These are phyloP conservation scores for Macroglossus sobrinus DNA, from an alignment of 2,113 vertebrate species.

Conservation along the genomic window DNA sequence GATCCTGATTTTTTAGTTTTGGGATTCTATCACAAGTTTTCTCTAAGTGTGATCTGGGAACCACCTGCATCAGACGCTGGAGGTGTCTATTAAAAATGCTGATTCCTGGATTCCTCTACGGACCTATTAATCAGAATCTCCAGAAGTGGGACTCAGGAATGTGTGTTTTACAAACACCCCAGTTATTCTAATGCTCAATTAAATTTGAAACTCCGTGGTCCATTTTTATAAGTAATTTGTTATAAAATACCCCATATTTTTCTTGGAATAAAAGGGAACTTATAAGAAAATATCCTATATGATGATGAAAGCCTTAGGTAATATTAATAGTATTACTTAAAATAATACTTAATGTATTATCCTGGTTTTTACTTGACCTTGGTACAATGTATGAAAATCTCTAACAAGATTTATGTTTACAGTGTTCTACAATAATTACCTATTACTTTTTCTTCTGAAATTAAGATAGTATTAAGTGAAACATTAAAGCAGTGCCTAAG, in stretches of 20 bases:
- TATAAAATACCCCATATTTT: not conserved
- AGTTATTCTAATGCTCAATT: not conserved
- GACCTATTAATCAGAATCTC: not conserved
- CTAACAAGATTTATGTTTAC: not conserved
- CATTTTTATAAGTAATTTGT: not conserved
- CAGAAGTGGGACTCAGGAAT: not conserved
- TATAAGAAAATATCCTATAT: not conserved
- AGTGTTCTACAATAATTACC: not conserved
- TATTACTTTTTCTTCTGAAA: not conserved
- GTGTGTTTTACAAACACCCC: not conserved
- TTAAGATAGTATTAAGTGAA: not conserved
- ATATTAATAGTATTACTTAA: not conserved
- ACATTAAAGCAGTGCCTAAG: not conserved
- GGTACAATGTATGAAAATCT: not conserved
- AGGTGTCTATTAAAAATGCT: not conserved
- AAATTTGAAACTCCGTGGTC: not conserved
- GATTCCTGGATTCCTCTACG: not conserved
- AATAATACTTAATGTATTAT: not conserved
- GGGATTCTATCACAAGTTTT: not conserved
- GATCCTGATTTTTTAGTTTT: not conserved
- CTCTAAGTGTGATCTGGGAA: not conserved
- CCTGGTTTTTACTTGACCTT: conserved; percentile 40
- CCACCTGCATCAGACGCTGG: not conserved
- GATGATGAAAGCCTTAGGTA: not conserved
- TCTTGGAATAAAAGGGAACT: not conserved